Conservation (phyloP, 2,113 vertebrate species). For the Cyanocitta stelleri region DNA sequence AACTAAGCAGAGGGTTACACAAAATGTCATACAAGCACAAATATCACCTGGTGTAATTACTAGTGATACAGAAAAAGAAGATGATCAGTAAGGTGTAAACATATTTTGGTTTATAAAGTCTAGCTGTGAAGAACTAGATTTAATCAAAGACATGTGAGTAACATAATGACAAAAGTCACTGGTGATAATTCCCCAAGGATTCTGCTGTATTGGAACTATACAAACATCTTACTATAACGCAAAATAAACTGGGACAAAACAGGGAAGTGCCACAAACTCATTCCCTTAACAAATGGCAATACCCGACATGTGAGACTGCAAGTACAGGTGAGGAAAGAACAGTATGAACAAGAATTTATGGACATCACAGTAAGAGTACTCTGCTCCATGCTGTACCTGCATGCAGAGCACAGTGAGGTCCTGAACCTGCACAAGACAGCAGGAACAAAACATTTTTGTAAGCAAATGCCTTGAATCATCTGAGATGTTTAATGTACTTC, state of each 20-base stretch:
- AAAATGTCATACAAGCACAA: neutral
- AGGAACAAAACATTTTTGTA: neutral
- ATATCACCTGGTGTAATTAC: neutral
- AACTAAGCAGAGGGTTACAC: neutral
- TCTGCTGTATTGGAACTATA: neutral
- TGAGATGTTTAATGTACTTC: neutral
- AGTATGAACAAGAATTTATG: neutral
- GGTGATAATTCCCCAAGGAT: neutral
- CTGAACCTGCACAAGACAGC: neutral
- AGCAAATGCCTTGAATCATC: neutral
- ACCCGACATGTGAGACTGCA: neutral
- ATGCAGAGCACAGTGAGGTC: neutral
- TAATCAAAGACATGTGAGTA: neutral
- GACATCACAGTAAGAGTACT: neutral
- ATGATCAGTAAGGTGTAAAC: neutral
- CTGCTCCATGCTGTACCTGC: fast-evolving
- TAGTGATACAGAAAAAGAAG: neutral
- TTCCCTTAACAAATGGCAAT: neutral
- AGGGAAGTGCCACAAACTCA: neutral
- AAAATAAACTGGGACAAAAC: neutral
- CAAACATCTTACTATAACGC: neutral
- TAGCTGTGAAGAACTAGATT: neutral
- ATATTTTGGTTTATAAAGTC: neutral
- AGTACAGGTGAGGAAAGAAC: neutral
- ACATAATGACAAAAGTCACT: neutral